phyloP scores from a whole-genome alignment of 2,113 vertebrate species.

The Microcebus jonahi region DNA sequence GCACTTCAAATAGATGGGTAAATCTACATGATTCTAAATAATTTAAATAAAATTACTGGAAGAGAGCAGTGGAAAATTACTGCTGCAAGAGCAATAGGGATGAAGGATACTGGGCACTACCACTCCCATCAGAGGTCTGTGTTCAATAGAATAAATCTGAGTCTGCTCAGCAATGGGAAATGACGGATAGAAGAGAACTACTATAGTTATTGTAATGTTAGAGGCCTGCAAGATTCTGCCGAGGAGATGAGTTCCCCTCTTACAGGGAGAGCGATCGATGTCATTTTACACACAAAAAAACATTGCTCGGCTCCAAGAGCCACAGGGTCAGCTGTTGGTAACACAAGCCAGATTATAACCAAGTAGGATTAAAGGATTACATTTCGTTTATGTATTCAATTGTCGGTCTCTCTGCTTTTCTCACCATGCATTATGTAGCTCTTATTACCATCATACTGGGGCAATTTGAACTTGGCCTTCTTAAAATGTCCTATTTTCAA shows the following conservation, averaged over 20 bases:
- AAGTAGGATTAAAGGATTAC: constrained; percentile 68
- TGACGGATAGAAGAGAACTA: not conserved
- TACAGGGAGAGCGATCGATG: not conserved
- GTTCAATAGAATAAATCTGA: constrained; percentile 23
- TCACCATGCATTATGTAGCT: not conserved
- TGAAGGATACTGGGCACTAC: not conserved
- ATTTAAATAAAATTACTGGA: constrained; percentile 52
- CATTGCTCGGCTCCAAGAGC: constrained; percentile 24
- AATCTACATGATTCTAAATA: not conserved
- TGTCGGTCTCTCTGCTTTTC: constrained; percentile 56
- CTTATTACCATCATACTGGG: not conserved
- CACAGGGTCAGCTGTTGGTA: constrained; percentile 48
- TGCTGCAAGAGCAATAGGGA: not conserved
- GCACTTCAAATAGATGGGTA: not conserved
- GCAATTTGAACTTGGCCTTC: constrained; percentile 32
- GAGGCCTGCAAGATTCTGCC: not conserved
- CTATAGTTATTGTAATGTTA: constrained; percentile 47
- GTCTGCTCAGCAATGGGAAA: constrained; percentile 12
- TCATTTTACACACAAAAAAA: constrained; percentile 33
- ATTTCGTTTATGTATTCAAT: constrained; percentile 69
- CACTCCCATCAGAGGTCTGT: not conserved
- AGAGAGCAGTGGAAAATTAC: constrained; percentile 3
- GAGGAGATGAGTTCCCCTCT: constrained; percentile 8
- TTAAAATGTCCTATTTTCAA: constrained; percentile 56
- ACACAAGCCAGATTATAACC: constrained; percentile 47